phyloP scores from a whole-genome alignment of 2,888 invertebrate species.

The Theretra japonica region DNA sequence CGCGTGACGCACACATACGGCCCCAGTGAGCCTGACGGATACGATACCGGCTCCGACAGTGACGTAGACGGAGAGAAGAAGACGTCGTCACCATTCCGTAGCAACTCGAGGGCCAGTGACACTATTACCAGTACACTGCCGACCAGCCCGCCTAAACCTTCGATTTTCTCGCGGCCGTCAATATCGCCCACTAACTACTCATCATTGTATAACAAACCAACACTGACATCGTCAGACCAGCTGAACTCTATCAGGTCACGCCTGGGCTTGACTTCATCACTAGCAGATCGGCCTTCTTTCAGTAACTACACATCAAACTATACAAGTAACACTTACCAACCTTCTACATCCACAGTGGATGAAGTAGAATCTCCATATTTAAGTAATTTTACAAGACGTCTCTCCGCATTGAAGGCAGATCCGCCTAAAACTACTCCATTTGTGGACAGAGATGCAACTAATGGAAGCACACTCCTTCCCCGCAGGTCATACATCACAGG shows the following conservation, averaged over 20 bases:
- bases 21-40: constrained; percentile 82
- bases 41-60: constrained; percentile 89
- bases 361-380: constrained; percentile 88
- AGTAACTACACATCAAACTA: constrained; percentile 65
- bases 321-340: constrained; percentile 52
- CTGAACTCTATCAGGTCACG: constrained; percentile 85
- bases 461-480: constrained; percentile 68
- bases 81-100: constrained; percentile 66
- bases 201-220: constrained; percentile 58
- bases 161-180: constrained; percentile 74
- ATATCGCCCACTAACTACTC: constrained; percentile 59
- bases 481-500: constrained; percentile 74
- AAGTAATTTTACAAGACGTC: constrained; percentile 88
- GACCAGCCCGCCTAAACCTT: constrained; percentile 68
- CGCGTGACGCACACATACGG: constrained; percentile 80
- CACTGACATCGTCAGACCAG: constrained; percentile 76
- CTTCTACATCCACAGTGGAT: constrained; percentile 71
- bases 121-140: constrained; percentile 75
- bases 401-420: constrained; percentile 80
- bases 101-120: constrained; percentile 73
- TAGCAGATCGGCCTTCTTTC: constrained; percentile 67
- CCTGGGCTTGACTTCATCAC: constrained; percentile 79
- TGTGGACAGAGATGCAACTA: constrained; percentile 70
- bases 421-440: constrained; percentile 59
- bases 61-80: constrained; percentile 85